Conservation (phyloP, 2,888 invertebrate genomes). For the Stenoptilia bipunctidactyla region DNA sequence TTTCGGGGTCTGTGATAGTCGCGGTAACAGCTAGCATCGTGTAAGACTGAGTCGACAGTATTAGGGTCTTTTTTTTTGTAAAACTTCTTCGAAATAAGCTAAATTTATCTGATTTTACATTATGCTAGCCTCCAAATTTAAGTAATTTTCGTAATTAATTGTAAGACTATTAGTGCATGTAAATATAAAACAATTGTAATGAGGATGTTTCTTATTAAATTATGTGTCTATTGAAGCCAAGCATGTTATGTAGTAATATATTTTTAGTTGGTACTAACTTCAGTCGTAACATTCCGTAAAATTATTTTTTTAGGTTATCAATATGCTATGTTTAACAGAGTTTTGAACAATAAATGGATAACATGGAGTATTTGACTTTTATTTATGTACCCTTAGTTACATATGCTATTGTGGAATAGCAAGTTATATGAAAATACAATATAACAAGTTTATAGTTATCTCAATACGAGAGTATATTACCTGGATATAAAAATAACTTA, state of each 20-base stretch:
- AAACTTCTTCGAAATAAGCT: background rate
- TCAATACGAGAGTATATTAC: too few species aligned
- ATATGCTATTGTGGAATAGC: too few species aligned
- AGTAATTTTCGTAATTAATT: background rate
- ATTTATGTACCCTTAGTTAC: too few species aligned
- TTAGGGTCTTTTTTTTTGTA: background rate
- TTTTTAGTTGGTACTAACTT: constrained; percentile 34
- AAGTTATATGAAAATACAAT: too few species aligned
- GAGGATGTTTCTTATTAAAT: constrained; percentile 1
- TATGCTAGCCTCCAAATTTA: constrained; percentile 1
- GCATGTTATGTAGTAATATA: constrained; percentile 18
- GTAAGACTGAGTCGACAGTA: constrained; percentile 2
- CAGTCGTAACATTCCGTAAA: constrained; percentile 51
- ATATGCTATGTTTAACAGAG: background rate
- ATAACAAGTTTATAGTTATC: too few species aligned
- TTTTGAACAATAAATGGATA: background rate
- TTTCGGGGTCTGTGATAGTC: constrained; percentile 11
- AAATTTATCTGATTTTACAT: constrained; percentile 2
- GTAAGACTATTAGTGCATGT: background rate
- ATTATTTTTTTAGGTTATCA: constrained; percentile 7
- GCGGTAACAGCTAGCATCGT: background rate
- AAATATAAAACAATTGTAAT: constrained; percentile 2
- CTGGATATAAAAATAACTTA: too few species aligned
- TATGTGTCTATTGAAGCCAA: background rate
- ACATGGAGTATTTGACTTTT: constrained; percentile 2